Base-by-base conservation (phyloP, 2,113 vertebrate genomes). In the Corythoichthys haematopterus region DNA sequence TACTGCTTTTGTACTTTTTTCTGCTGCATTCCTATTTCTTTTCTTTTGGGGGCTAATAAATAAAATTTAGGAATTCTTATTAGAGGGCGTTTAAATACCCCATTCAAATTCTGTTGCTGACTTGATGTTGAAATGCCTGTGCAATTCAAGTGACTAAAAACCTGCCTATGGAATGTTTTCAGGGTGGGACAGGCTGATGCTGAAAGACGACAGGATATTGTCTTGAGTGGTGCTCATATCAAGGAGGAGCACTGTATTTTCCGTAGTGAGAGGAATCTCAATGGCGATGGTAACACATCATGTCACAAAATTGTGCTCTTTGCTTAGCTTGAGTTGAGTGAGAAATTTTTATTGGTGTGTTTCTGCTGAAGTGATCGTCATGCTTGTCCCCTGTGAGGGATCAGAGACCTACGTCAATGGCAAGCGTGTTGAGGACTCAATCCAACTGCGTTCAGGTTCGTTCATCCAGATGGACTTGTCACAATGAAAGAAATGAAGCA, bases 341-440 rank as follows among this genome's bases (percentile, higher is more conserved):
- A n/a, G 75, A 38, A 72, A 40, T 0, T 65, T 65, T 68, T 7
- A 4, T 66, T 59, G 35, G 0, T 66, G 15, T 77, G 36, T 79
- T 66, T 74, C 64, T 78, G 35, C 55, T 84, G 43, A 82, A 98
- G 97, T 98, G 67, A 92, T 99, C 11, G 97, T 99, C 65, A 93
- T 93, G 63, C 74, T 99, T 82, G 95, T 98, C 76, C 97, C 97
- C 36, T 98, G 97, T 74, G 96, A 98, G 69, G 91, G 91, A 58
- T 98, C 97, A 0, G 97, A 99, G 88, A 99, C 97, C 0, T 99
- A 99, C 0, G 97, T 99, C 67, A 99, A 99, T 3, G 97, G 97
- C 81, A 99, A 99, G 79, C 93, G 97, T 47, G 97, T 98, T 45
- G 88, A 90, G 28, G 92, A 94, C 60, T 89, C 94, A 0, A 94